Evolutionary conservation across 2,113 vertebrate genomes (phyloP).

Genomic region (Gasterosteus aculeatus): DNA sequence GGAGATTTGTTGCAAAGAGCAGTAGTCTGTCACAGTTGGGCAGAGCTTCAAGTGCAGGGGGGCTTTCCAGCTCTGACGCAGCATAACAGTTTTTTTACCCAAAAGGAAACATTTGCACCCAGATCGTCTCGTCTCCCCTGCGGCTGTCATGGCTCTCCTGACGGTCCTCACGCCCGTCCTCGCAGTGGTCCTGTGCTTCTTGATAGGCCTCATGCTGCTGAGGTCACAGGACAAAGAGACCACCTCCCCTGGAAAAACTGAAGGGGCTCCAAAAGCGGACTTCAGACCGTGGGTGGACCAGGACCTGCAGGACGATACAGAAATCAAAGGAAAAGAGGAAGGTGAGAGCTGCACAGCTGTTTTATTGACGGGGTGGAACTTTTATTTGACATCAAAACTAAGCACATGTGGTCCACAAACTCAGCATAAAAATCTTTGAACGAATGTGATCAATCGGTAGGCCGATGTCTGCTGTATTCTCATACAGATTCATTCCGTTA

Average conservation of each 20-base stretch:
- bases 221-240: slow-evolving; percentile 49
- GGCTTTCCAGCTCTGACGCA: slow-evolving; percentile 15
- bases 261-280: not conserved
- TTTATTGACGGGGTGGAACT: not conserved
- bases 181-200: slow-evolving; percentile 84
- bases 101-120: not conserved
- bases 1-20: not conserved
- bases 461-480: not conserved
- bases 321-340: slow-evolving; percentile 76
- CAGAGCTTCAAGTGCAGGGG: not conserved
- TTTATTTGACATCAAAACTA: not conserved
- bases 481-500: not conserved
- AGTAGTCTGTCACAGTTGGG: not conserved
- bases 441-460: not conserved
- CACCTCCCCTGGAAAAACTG: not conserved
- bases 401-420: not conserved
- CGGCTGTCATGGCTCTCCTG: slow-evolving; percentile 80
- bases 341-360: slow-evolving; percentile 34
- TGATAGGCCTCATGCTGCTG: slow-evolving; percentile 82
- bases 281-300: slow-evolving; percentile 86
- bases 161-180: slow-evolving; percentile 86
- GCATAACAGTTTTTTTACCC: not conserved
- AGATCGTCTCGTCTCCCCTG: not conserved
- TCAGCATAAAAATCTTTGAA: not conserved
- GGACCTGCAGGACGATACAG: slow-evolving; percentile 85